A percentile compares a stretch with the other conserved stretches of the same genome.
These are phyloP conservation scores for Lophotis ruficrista DNA, from an alignment of 2,113 vertebrate species.

Conservation along the genomic window DNA sequence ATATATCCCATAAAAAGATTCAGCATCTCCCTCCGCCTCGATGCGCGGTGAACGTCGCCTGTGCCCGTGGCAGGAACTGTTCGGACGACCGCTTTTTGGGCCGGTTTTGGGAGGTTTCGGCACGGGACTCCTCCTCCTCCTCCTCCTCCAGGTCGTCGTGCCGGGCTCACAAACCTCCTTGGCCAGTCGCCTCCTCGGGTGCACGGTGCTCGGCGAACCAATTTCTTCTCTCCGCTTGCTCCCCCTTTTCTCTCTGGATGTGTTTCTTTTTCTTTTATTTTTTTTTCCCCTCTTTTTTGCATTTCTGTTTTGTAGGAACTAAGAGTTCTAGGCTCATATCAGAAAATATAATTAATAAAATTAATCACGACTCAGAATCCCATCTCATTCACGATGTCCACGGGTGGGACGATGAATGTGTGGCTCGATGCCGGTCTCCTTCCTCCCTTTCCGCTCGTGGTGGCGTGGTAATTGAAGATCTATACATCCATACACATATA, in stretches of 20 bases:
- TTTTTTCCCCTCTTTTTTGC: background rate
- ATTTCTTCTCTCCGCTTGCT: slow-evolving; percentile 8
- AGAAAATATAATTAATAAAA: slow-evolving; percentile 82
- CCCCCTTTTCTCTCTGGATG: background rate
- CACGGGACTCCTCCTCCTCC: background rate
- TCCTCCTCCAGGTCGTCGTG: background rate
- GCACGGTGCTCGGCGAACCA: background rate
- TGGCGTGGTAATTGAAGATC: slow-evolving; percentile 38
- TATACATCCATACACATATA: slow-evolving; percentile 34
- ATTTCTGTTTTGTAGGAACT: slow-evolving; percentile 71
- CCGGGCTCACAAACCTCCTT: background rate
- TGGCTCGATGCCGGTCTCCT: slow-evolving; percentile 31
- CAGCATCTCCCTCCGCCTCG: slow-evolving; percentile 58
- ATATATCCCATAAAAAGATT: slow-evolving; percentile 76
- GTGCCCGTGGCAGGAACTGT: slow-evolving; percentile 16
- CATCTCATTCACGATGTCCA: slow-evolving; percentile 73
- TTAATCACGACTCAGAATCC: slow-evolving; percentile 77
- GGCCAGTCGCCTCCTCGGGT: background rate
- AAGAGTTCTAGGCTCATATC: slow-evolving; percentile 76
- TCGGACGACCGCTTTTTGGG: slow-evolving; percentile 41
- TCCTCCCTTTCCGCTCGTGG: slow-evolving; percentile 25
- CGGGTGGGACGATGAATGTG: slow-evolving; percentile 52
- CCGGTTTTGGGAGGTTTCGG: background rate
- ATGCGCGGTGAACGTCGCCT: slow-evolving; percentile 15
- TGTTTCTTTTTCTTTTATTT: background rate